A percentile compares a stretch with the other conserved stretches of the same genome.
Evolutionary conservation across 1,140 invertebrate species (phyloP).

Genomic region (Lordiphosa mommai): DNA sequence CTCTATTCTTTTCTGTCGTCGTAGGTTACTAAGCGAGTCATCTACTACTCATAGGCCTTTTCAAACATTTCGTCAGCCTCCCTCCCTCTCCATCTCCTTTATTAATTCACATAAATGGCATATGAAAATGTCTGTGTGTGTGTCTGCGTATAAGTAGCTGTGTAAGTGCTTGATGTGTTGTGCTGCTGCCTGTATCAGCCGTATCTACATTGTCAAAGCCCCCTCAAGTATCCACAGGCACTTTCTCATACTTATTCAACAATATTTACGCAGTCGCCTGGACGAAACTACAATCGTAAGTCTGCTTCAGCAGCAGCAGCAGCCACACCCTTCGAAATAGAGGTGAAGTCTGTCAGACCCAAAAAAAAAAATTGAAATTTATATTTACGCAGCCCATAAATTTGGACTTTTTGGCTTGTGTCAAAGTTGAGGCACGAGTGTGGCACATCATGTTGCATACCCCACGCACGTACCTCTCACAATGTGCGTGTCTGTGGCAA

Average conservation of each 20-base stretch:
- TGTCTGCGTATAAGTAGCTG: constrained; percentile 47
- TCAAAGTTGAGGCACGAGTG: constrained; percentile 33
- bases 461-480: constrained; percentile 35
- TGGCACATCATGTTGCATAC: constrained; percentile 51
- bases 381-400: constrained; percentile 76
- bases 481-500: constrained; percentile 62
- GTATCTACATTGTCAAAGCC: constrained; percentile 1
- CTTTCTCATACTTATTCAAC: constrained; percentile 14
- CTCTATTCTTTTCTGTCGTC: too few species aligned
- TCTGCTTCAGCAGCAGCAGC: constrained; percentile 16
- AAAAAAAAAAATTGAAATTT: constrained; percentile 63
- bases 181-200: constrained; percentile 22
- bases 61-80: neutral
- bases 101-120: constrained; percentile 15
- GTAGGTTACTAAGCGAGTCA: neutral
- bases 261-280: constrained; percentile 54
- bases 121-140: constrained; percentile 38
- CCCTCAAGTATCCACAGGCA: constrained; percentile 13
- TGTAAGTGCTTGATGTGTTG: constrained; percentile 43
- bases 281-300: constrained; percentile 52
- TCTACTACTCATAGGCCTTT: neutral
- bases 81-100: neutral
- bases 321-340: neutral
- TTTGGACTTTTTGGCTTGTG: constrained; percentile 63
- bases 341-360: constrained; percentile 14